Conservation (phyloP, 1,140 invertebrate species). For the Thaumetopoea pityocampa region DNA sequence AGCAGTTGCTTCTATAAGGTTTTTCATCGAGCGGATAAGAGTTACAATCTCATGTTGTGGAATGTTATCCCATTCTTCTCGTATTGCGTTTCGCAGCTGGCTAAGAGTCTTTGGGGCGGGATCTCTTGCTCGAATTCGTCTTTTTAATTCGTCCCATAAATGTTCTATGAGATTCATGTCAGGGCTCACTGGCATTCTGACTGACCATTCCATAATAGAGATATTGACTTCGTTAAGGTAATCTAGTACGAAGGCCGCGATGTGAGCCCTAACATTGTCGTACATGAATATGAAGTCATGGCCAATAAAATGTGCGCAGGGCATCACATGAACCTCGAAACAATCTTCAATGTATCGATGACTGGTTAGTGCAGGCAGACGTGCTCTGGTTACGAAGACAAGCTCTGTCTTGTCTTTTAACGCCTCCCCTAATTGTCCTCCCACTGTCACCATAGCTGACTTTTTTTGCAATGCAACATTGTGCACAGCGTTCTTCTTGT, state of each 20-base stretch:
- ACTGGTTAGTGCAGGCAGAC: constrained; percentile 3
- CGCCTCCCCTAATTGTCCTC: constrained; percentile 41
- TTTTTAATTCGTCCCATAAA: constrained; percentile 9
- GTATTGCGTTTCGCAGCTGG: constrained; percentile 13
- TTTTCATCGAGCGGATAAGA: constrained; percentile 11
- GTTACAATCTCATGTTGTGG: constrained; percentile 12
- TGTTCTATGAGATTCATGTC: constrained; percentile 65
- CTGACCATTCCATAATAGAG: constrained; percentile 39
- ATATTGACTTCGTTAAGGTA: constrained; percentile 10
- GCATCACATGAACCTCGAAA: constrained; percentile 27
- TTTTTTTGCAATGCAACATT: constrained; percentile 28
- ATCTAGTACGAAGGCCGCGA: neutral
- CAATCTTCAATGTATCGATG: constrained; percentile 32
- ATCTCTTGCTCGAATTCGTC: constrained; percentile 2
- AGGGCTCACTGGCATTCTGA: constrained; percentile 43
- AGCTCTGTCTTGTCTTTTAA: constrained; percentile 20
- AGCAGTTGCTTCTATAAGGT: constrained; percentile 20
- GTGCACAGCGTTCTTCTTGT: constrained; percentile 14
- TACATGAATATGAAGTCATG: constrained; percentile 32
- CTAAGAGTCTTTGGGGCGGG: no score
- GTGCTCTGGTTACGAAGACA: constrained; percentile 18
- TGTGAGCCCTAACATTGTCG: constrained; percentile 36
- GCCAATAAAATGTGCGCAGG: constrained; percentile 25
- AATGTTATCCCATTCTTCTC: constrained; percentile 21
- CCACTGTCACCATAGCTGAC: constrained; percentile 37